Evolutionary conservation across 2,113 vertebrate genomes (phyloP).

Genomic region (Peucedramus taeniatus): DNA sequence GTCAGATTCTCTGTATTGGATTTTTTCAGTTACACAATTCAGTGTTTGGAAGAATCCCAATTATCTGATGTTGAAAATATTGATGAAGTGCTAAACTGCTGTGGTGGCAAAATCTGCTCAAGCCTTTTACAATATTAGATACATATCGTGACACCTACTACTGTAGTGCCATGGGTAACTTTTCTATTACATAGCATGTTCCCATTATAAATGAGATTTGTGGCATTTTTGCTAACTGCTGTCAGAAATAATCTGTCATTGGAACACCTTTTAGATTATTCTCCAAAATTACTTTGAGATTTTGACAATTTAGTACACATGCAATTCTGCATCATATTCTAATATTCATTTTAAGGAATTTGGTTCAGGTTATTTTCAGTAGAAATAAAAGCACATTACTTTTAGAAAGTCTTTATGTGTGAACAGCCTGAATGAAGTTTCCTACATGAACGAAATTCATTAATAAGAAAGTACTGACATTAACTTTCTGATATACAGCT

Average conservation of each 20-base stretch:
- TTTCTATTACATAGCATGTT: neutral
- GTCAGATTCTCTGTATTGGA: neutral
- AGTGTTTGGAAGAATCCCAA: neutral
- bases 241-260: neutral
- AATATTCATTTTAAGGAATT: neutral
- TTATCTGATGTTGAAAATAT: constrained; percentile 40
- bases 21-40: neutral
- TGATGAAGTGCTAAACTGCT: constrained; percentile 1
- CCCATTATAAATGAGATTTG: neutral
- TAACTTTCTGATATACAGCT: neutral
- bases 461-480: neutral
- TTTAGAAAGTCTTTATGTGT: neutral
- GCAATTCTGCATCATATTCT: neutral
- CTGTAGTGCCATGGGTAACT: neutral
- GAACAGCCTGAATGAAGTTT: neutral
- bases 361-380: neutral
- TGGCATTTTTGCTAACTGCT: neutral
- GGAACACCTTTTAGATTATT: neutral
- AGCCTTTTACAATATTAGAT: neutral
- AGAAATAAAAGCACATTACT: neutral
- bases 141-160: neutral
- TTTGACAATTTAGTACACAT: neutral
- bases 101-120: constrained; percentile 5
- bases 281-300: neutral
- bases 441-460: neutral